Conservation (phyloP, 1,140 invertebrate genomes). For the Lepidurus arcticus region DNA sequence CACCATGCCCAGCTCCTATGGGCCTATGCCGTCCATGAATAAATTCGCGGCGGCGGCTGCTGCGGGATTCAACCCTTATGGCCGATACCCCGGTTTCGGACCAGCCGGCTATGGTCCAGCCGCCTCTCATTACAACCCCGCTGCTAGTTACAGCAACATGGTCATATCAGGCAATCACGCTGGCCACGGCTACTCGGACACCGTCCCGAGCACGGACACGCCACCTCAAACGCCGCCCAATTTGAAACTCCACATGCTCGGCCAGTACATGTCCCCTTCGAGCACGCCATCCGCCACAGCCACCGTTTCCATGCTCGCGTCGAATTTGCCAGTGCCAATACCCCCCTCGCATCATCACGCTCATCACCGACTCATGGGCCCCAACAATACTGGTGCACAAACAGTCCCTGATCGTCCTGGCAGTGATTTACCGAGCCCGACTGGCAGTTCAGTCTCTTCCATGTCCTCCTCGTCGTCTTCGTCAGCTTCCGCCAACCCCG, state of each 20-base stretch:
- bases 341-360: slow-evolving; percentile 25
- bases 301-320: slow-evolving; percentile 44
- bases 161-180: slow-evolving; percentile 27
- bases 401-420: slow-evolving; percentile 7
- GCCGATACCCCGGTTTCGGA: slow-evolving; percentile 33
- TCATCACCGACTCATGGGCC: slow-evolving; percentile 20
- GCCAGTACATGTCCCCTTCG: slow-evolving; percentile 54
- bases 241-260: slow-evolving; percentile 57
- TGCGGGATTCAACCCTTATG: slow-evolving; percentile 38
- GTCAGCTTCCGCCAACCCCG: slow-evolving; percentile 34
- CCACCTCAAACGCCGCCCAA: slow-evolving; percentile 87
- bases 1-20: slow-evolving; percentile 27
- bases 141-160: slow-evolving; percentile 29
- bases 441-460: not conserved
- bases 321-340: not conserved
- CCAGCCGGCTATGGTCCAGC: slow-evolving; percentile 36
- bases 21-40: slow-evolving; percentile 32
- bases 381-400: slow-evolving; percentile 32
- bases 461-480: slow-evolving; percentile 31
- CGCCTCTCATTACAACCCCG: slow-evolving; percentile 23
- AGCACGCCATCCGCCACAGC: slow-evolving; percentile 28
- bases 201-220: slow-evolving; percentile 72
- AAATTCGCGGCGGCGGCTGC: slow-evolving; percentile 42
- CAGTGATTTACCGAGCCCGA: slow-evolving; percentile 39
- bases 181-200: slow-evolving; percentile 32